Conservation (phyloP, 2,113 vertebrate species). For the Pelodiscus sinensis region DNA sequence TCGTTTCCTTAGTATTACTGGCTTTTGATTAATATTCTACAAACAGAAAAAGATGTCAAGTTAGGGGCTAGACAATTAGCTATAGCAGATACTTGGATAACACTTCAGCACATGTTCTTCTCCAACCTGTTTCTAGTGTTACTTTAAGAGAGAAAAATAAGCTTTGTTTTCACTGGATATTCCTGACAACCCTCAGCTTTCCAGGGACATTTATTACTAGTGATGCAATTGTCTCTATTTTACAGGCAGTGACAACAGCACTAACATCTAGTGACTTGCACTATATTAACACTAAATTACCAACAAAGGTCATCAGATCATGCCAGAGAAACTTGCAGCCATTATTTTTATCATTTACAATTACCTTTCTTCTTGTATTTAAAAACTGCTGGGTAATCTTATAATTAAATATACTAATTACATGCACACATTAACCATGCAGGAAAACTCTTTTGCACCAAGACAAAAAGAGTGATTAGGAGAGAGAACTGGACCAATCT, state of each 20-base stretch:
- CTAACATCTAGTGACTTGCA: constrained; percentile 26
- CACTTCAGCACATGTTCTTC: not conserved
- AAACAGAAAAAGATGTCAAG: constrained; percentile 58
- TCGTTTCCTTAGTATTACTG: constrained; percentile 95
- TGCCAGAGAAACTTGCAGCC: constrained; percentile 51
- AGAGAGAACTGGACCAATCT: not conserved
- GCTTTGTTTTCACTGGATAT: not conserved
- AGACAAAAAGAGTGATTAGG: not conserved
- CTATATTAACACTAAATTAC: not conserved
- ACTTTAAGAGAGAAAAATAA: constrained; percentile 1
- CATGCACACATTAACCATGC: not conserved
- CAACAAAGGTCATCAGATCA: constrained; percentile 11
- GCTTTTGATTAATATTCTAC: constrained; percentile 95
- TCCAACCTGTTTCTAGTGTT: not conserved
- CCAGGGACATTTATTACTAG: not conserved
- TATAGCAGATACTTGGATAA: not conserved
- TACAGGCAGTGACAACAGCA: not conserved
- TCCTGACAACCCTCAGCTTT: not conserved
- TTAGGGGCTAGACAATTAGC: not conserved
- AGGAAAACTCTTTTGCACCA: not conserved
- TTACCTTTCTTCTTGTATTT: not conserved
- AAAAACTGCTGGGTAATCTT: not conserved
- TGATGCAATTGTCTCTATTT: not conserved
- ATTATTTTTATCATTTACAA: not conserved
- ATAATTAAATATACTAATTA: not conserved